Conservation (phyloP, 2,797 vertebrate genomes). For the Pogonophryne albipinna region DNA sequence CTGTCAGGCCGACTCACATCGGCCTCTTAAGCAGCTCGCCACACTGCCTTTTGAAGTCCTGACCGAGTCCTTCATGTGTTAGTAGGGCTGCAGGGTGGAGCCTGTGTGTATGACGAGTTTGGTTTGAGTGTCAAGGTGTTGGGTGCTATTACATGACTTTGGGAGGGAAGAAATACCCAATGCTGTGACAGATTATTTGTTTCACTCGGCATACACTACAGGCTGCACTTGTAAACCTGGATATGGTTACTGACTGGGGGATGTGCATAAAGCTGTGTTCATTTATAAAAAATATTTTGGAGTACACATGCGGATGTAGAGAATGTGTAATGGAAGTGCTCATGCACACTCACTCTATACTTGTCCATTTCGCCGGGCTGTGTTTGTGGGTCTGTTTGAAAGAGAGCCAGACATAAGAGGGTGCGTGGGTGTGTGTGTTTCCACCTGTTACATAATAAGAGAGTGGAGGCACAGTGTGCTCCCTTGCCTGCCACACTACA, state of each 20-base stretch:
- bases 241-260: not conserved
- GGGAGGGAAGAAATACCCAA: constrained; percentile 18
- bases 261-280: constrained; percentile 14
- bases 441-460: constrained; percentile 84
- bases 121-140: constrained; percentile 40
- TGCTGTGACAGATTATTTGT: constrained; percentile 32
- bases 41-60: constrained; percentile 66
- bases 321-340: constrained; percentile 17
- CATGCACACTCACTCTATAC: constrained; percentile 7
- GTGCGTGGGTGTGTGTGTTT: constrained; percentile 73
- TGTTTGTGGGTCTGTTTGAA: constrained; percentile 48
- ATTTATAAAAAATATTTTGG: constrained; percentile 1
- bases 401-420: constrained; percentile 32
- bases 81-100: constrained; percentile 44
- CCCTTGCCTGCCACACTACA: constrained; percentile 68
- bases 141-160: constrained; percentile 27
- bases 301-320: constrained; percentile 28
- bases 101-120: constrained; percentile 25
- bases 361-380: constrained; percentile 21
- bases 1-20: constrained; percentile 80
- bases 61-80: constrained; percentile 59
- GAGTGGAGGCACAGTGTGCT: constrained; percentile 76
- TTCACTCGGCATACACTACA: constrained; percentile 30
- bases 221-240: constrained; percentile 20
- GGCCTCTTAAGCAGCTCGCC: constrained; percentile 71